Evolutionary conservation across 2,797 vertebrate species (phyloP).

Genomic region (Lepilemur ruficaudatus): DNA sequence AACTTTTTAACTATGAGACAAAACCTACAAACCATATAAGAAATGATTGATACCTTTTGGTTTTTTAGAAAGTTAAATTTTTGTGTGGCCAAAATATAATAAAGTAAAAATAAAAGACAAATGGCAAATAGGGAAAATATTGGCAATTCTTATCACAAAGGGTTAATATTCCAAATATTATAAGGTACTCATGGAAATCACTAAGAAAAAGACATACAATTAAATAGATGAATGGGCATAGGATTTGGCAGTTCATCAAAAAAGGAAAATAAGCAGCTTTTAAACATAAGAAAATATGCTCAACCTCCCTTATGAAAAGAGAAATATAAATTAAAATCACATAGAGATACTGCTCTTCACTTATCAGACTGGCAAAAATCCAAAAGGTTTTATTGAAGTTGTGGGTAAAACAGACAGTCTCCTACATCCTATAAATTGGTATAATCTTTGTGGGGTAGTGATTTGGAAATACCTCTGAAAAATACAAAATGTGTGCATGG

Average conservation of each 20-base stretch:
- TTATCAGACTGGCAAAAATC: neutral
- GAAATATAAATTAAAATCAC: neutral
- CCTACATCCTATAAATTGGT: neutral
- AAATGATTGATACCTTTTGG: neutral
- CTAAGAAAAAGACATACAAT: neutral
- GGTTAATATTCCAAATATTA: neutral
- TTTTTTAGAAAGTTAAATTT: neutral
- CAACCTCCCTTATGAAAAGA: neutral
- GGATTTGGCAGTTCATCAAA: neutral
- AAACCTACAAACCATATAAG: neutral
- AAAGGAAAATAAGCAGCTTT: neutral
- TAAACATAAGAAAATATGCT: conserved; percentile 27
- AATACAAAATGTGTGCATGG: neutral
- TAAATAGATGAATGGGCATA: neutral
- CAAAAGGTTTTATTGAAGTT: neutral
- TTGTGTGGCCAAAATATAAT: neutral
- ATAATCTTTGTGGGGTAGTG: neutral
- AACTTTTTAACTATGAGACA: neutral
- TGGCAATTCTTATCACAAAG: neutral
- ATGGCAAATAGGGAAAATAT: neutral
- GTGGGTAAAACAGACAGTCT: neutral
- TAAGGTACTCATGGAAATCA: neutral
- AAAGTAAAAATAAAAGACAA: neutral
- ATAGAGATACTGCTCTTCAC: neutral
- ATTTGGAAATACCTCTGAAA: neutral